Evolutionary conservation across 2,888 invertebrate species (phyloP), one percentile per base, ranked within the genome.

Genomic region (Agriotes lineatus): DNA sequence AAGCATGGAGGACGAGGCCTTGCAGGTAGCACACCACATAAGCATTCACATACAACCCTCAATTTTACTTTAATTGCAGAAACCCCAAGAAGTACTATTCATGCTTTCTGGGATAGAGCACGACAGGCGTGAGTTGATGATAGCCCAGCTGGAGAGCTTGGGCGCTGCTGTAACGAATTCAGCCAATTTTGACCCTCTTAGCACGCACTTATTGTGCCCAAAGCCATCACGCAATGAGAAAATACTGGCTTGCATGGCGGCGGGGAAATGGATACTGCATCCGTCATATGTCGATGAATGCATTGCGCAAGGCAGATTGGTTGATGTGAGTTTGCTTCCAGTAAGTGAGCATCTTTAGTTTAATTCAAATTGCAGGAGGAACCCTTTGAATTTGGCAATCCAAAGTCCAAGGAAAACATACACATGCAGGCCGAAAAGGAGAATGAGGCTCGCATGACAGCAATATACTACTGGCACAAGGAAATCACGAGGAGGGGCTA

Each of bases 261-360:
- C 93, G 0, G 97, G 97, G 14, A 91, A 93, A 77, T 97, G 96
- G 96, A 88, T 97, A 9, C 83, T 97, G n/a, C 93, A 94, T 76
- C 88, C 90, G 1, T 88, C 90, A 0, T 97, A 95, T 78, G 84
- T 96, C 1, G 88, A 89, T 3, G 87, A 91, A 48, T 93, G 92
- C 62, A 83, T 88, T 6, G 85, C 87, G 20, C 85, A 85, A 0
- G 88, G 89, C 0, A 78, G 78, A 67, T 93, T 95, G 79, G 80
- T 94, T 2, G 83, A 89, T 77, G 94, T 93, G 76, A 83, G 85
- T 81, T 45, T 42, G 5, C 63, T 2, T n/a, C n/a, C n/a, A n/a
- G n/a, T n/a, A n/a, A n/a, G n/a, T n/a, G n/a, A n/a, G n/a, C n/a
- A n/a, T n/a, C n/a, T n/a, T n/a, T n/a, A n/a, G 58, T 39, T 39